Evolutionary conservation across 92 coral and sea anemone genomes (phyloP).

Genomic region (Palythoa caribaeorum): DNA sequence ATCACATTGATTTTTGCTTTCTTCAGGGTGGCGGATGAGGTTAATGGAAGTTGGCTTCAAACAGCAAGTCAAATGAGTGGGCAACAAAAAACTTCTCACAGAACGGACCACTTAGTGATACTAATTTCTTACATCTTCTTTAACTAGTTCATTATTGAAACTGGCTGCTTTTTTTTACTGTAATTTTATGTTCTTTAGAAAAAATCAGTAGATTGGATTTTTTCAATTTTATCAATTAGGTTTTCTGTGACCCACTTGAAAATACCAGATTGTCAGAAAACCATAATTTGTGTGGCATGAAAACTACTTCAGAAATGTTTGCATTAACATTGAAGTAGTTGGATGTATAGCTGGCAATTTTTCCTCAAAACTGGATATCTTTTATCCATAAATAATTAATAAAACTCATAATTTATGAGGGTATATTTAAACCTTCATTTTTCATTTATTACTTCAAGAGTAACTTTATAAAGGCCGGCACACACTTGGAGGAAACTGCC

Average conservation of each 20-base stretch:
- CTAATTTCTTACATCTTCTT: not conserved
- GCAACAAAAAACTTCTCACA: not conserved
- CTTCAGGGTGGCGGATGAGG: constrained; percentile 93
- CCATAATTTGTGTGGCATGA: constrained; percentile 39
- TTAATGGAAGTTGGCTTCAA: constrained; percentile 40
- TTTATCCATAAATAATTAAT: not conserved
- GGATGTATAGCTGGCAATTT: constrained; percentile 2
- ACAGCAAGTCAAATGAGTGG: not conserved
- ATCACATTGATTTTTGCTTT: not conserved
- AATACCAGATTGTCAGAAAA: not conserved
- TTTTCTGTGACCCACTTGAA: not conserved
- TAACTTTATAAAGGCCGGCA: too few species aligned
- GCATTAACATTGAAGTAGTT: constrained; percentile 18
- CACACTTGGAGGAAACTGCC: too few species aligned
- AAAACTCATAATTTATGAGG: not conserved
- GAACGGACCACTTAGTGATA: too few species aligned
- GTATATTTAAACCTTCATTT: not conserved
- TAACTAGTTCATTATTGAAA: not conserved
- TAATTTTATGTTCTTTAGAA: too few species aligned
- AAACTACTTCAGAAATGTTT: constrained; percentile 44
- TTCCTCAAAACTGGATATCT: not conserved
- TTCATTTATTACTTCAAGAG: too few species aligned
- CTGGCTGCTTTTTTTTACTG: too few species aligned
- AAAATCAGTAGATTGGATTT: too few species aligned
- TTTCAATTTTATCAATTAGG: not conserved